A percentile compares a stretch with the other conserved stretches of the same genome.
These are phyloP conservation scores for Colistium nudipinnis DNA, from an alignment of 2,113 vertebrate species.

Conservation along the genomic window DNA sequence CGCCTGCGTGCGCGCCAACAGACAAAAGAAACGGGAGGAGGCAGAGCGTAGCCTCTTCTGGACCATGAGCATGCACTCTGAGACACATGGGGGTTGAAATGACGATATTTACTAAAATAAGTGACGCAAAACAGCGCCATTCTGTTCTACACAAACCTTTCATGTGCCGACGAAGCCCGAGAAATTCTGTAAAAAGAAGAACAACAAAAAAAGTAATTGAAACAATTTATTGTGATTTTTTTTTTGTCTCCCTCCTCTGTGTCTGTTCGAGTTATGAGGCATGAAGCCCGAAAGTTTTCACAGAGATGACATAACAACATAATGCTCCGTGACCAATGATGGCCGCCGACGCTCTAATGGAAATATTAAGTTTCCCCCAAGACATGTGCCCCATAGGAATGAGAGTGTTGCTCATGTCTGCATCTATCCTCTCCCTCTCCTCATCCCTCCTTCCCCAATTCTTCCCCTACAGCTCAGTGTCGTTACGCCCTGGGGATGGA, in stretches of 20 bases:
- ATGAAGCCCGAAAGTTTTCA: slow-evolving; percentile 60
- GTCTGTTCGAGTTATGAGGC: slow-evolving; percentile 36
- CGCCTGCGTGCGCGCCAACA: slow-evolving; percentile 13
- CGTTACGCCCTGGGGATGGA: slow-evolving; percentile 96
- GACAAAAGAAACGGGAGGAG: not conserved
- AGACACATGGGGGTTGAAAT: slow-evolving; percentile 11
- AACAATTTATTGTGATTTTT: slow-evolving; percentile 11
- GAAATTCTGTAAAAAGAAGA: slow-evolving; percentile 14
- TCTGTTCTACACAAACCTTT: slow-evolving; percentile 25
- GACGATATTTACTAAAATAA: slow-evolving; percentile 2
- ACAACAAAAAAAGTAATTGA: slow-evolving; percentile 17
- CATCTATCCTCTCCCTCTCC: slow-evolving; percentile 7
- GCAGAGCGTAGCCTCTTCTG: slow-evolving; percentile 11
- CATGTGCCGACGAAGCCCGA: not conserved
- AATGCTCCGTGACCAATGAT: slow-evolving; percentile 56
- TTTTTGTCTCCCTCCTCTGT: not conserved
- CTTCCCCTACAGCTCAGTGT: slow-evolving; percentile 83
- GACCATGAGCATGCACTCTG: not conserved
- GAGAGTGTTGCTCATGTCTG: slow-evolving; percentile 46
- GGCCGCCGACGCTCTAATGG: slow-evolving; percentile 49
- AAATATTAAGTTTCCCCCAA: slow-evolving; percentile 55
- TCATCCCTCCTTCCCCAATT: slow-evolving; percentile 1
- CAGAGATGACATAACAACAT: slow-evolving; percentile 67
- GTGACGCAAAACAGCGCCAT: slow-evolving; percentile 35
- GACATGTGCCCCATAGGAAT: slow-evolving; percentile 17